Conservation (phyloP, 35 echinoderm and acorn worm species). For the Apostichopus japonicus region DNA sequence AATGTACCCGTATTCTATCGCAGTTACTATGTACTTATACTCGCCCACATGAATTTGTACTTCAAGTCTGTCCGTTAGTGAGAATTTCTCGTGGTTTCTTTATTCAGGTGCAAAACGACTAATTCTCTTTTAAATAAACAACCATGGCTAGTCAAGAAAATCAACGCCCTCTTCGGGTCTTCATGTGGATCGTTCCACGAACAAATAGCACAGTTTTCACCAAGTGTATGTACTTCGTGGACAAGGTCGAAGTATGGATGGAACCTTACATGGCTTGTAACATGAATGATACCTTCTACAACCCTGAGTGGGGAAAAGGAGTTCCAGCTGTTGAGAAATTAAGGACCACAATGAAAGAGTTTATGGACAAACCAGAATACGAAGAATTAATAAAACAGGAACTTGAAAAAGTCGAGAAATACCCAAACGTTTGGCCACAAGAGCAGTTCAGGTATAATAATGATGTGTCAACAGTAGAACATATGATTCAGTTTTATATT, state of each 20-base stretch:
- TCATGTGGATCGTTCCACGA: conserved; percentile 8
- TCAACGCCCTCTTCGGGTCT: not conserved
- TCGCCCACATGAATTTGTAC: no score
- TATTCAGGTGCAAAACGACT: no score
- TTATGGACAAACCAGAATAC: not conserved
- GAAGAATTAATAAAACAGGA: not conserved
- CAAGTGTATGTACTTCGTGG: conserved; percentile 40
- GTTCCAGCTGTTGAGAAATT: not conserved
- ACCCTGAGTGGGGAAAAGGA: not conserved
- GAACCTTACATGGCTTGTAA: conserved; percentile 6
- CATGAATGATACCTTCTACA: conserved; percentile 14
- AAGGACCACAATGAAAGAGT: not conserved
- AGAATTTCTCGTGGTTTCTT: no score
- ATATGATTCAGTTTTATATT: no score
- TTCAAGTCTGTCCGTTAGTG: no score
- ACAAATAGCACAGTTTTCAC: conserved; percentile 23
- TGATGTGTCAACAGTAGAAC: no score
- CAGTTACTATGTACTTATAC: no score
- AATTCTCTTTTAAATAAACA: no score
- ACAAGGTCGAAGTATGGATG: not conserved
- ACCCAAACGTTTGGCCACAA: not conserved
- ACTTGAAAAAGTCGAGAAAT: not conserved
- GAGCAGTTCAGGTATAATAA: not conserved
- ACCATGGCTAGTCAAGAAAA: not conserved
- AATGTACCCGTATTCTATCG: no score